Conservation (phyloP, 2,797 vertebrate species). For the Odontamblyopus lacepedii region DNA sequence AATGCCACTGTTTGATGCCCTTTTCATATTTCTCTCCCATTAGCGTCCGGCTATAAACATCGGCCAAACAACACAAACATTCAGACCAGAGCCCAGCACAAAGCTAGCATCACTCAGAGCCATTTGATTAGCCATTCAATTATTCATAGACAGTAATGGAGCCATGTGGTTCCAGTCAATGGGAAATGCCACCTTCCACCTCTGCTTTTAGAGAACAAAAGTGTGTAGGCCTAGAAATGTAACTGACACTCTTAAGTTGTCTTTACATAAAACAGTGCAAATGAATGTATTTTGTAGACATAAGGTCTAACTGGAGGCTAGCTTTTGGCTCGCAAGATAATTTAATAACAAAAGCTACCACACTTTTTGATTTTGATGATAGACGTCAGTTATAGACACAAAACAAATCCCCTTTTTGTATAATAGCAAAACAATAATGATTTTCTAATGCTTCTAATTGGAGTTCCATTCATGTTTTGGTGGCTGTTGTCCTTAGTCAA, state of each 20-base stretch:
- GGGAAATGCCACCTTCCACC: conserved; percentile 43
- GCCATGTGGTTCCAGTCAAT: conserved; percentile 47
- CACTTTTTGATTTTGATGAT: not conserved
- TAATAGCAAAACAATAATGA: not conserved
- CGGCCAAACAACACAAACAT: conserved; percentile 27
- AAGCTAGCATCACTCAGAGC: conserved; percentile 29
- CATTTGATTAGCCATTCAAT: conserved; percentile 64
- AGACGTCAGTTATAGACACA: not conserved
- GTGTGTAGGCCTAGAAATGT: conserved; percentile 25
- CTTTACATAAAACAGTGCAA: conserved; percentile 19
- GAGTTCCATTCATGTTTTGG: no score
- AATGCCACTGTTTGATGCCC: conserved; percentile 57
- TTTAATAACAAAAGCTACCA: no score
- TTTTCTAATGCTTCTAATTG: not conserved
- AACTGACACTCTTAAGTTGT: conserved; percentile 13
- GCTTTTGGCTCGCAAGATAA: not conserved
- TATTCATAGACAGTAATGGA: conserved; percentile 56
- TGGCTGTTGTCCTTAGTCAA: no score
- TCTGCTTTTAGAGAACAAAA: conserved; percentile 26
- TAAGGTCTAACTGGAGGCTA: not conserved
- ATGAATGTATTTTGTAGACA: not conserved
- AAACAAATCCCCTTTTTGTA: not conserved
- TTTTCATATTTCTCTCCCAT: conserved; percentile 62
- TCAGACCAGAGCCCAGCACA: conserved; percentile 21
- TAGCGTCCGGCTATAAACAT: conserved; percentile 41